Percentiles rank a stretch among this genome's conserved stretches.
These are phyloP conservation scores for Hesperia comma DNA, from an alignment of 2,888 invertebrate species.

Conservation along the genomic window DNA sequence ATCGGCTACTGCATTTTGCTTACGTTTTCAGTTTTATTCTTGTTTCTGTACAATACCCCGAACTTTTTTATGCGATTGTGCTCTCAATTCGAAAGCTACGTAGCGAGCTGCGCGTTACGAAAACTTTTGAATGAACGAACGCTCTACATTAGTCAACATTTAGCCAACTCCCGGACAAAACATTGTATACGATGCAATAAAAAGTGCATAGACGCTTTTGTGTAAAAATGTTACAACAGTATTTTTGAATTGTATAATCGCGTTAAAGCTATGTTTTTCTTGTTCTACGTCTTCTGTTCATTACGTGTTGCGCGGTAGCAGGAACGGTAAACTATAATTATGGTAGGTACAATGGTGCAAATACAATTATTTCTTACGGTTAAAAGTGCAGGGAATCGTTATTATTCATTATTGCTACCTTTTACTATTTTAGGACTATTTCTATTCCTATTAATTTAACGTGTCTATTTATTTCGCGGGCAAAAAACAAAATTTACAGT, in stretches of 20 bases:
- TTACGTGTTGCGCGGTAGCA: conserved; percentile 55
- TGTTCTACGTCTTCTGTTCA: conserved; percentile 52
- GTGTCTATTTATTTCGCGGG: too few species aligned
- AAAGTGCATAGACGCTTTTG: conserved; percentile 20
- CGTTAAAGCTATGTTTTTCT: conserved; percentile 60
- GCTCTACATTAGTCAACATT: conserved; percentile 22
- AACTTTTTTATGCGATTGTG: conserved; percentile 24
- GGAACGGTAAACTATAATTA: conserved; percentile 31
- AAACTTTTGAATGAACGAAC: conserved; percentile 33
- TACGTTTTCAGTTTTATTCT: conserved; percentile 19
- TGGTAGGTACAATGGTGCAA: too few species aligned
- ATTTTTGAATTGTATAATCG: conserved; percentile 46
- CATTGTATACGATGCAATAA: conserved; percentile 4
- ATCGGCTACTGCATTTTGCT: conserved; percentile 23
- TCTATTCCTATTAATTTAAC: too few species aligned
- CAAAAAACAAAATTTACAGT: too few species aligned
- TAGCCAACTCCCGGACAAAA: conserved; percentile 19
- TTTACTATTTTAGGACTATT: too few species aligned
- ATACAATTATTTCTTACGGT: too few species aligned
- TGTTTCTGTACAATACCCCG: conserved; percentile 14
- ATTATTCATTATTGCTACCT: too few species aligned
- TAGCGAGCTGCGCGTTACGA: conserved; percentile 27
- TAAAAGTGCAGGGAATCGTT: too few species aligned
- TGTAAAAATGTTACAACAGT: conserved; percentile 4
- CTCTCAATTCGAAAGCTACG: conserved; percentile 31